Percentiles rank a stretch among this genome's conserved stretches.
These are phyloP conservation scores for Sander vitreus DNA, from an alignment of 2,113 vertebrate genomes.

Conservation along the genomic window DNA sequence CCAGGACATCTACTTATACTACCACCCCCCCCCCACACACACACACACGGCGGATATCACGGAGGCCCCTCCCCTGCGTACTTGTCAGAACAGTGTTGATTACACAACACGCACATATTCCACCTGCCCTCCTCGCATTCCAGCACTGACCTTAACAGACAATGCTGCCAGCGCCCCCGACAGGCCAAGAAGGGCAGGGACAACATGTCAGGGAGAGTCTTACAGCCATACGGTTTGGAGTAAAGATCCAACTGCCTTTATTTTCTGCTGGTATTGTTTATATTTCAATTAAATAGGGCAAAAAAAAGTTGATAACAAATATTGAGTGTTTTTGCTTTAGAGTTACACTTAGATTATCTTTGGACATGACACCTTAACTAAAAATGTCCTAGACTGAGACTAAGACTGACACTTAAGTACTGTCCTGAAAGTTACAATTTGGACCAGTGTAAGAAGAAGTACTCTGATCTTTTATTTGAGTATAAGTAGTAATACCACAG, in stretches of 20 bases:
- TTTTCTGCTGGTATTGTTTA: background rate
- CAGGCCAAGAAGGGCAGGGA: slow-evolving; percentile 12
- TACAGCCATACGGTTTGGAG: too few relatives aligned
- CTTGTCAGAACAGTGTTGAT: slow-evolving; percentile 27
- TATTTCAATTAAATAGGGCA: too few relatives aligned
- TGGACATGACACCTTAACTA: too few relatives aligned
- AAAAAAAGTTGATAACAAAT: too few relatives aligned
- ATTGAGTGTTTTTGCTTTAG: background rate
- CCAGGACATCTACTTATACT: slow-evolving; percentile 74
- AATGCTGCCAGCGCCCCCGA: slow-evolving; percentile 18
- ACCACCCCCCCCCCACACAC: too few relatives aligned
- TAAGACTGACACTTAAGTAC: too few relatives aligned
- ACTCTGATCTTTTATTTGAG: too few relatives aligned
- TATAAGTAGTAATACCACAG: too few relatives aligned
- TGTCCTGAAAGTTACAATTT: too few relatives aligned
- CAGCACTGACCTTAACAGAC: slow-evolving; percentile 21
- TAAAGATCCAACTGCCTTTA: background rate
- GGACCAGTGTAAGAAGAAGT: too few relatives aligned
- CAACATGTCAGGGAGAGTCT: background rate
- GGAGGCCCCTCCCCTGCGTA: slow-evolving; percentile 40
- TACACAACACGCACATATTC: slow-evolving; percentile 49
- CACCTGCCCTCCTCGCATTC: slow-evolving; percentile 58
- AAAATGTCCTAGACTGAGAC: too few relatives aligned
- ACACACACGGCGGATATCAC: background rate
- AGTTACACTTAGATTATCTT: too few relatives aligned